Base-by-base conservation (phyloP, 2,888 invertebrate species). In the Ceraclea dissimilis region DNA sequence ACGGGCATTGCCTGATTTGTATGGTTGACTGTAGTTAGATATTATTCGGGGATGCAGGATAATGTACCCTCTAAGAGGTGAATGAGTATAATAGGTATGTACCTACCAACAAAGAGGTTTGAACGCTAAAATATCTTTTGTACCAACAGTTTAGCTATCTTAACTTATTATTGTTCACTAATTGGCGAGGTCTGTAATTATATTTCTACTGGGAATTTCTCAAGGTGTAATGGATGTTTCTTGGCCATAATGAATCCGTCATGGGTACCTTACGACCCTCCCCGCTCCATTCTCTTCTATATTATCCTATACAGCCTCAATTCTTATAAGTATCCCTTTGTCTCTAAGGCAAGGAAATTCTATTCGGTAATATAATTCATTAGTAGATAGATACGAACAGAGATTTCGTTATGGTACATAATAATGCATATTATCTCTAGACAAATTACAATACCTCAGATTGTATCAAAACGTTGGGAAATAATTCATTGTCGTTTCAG, bases 151-250 rank as follows among this genome's bases (percentile, higher is more conserved):
- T 26, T 26, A 26, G 5, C 26, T 26, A 26, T 26, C 10, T 26
- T 26, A 26, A 26, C 26, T 26, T 26, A 10, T 26, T 26, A 26
- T 26, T 26, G 26, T 26, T 26, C 26, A 39, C 39, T 39, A 39
- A 39, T 39, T 39, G 16, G 13, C 13, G 39, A 39, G 16, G 39
- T 16, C 55, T 51, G 53, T 58, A 58, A 60, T 60, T 60, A 58
- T 60, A 57, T 51, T 47, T 52, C 52, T 54, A 21, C 44, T 49
- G 55, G 58, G 51, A 57, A 52, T 53, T 50, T 52, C 50, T 43
- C 21, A 44, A 54, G 55, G 51, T 52, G 55, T 59, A 56, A 59
- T 56, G 59, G 54, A 49, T 53, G 54, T 56, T 56, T 56, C 53
- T 49, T 50, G 47, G 33, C 34, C 44, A 54, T 56, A 56, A 59